phyloP scores from a whole-genome alignment of 2,113 vertebrate genomes.

The Equus quagga region DNA sequence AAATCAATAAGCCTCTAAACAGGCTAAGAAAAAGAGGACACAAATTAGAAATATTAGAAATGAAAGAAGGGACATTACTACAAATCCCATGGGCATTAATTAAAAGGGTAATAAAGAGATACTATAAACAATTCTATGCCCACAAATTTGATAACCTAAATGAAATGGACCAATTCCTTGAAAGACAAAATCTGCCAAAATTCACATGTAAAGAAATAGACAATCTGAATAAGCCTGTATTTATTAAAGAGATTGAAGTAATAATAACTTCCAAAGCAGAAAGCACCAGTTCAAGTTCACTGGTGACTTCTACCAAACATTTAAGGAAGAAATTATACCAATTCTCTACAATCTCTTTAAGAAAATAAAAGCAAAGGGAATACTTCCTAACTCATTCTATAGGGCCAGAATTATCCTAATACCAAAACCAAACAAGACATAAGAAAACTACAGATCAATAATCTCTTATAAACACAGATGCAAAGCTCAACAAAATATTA shows the following conservation, averaged over 20 bases:
- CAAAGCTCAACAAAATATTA: slow-evolving; percentile 24
- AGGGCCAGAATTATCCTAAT: neutral
- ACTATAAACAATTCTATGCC: neutral
- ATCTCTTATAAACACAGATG: neutral
- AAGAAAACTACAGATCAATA: neutral
- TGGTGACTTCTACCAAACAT: neutral
- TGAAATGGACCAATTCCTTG: neutral
- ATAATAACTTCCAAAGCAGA: neutral
- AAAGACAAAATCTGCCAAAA: neutral
- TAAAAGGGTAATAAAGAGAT: neutral
- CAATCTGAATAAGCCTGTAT: neutral
- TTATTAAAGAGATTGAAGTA: neutral
- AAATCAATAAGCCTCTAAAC: neutral
- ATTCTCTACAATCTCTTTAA: neutral
- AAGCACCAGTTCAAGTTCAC: neutral
- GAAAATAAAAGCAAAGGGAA: neutral
- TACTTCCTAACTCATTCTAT: neutral
- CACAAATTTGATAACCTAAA: neutral
- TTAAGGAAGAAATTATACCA: neutral
- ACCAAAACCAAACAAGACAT: neutral
- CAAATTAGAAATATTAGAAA: neutral
- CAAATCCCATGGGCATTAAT: neutral
- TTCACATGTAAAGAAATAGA: neutral
- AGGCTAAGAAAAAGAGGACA: neutral
- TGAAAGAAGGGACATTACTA: neutral